These are phyloP conservation scores for Rambutsinella grinnellia DNA, from an alignment of 2,888 invertebrate species.

Conservation along the genomic window DNA sequence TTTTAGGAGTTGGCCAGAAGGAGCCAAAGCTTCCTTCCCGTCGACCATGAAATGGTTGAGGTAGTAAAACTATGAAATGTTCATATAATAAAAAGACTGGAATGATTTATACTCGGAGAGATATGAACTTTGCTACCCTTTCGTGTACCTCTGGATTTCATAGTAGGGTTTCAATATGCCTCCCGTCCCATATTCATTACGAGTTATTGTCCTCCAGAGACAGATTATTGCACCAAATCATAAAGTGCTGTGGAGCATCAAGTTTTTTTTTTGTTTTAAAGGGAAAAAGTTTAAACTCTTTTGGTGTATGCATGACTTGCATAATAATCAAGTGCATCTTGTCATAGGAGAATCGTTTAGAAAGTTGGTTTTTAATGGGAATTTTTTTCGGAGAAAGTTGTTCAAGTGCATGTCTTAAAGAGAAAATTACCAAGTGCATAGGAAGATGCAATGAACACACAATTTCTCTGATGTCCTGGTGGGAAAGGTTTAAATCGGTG, in stretches of 20 bases:
- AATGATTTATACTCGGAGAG: conserved; percentile 65
- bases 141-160: conserved; percentile 23
- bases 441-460: conserved; percentile 22
- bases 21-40: too few species aligned
- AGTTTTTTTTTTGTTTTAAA: conserved; percentile 21
- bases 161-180: conserved; percentile 64
- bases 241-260: conserved; percentile 61
- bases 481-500: too few species aligned
- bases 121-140: conserved; percentile 65
- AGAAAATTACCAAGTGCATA: conserved; percentile 25
- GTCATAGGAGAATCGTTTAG: not conserved
- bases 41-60: not conserved
- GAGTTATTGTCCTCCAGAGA: conserved; percentile 66
- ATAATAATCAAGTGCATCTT: not conserved
- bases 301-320: conserved; percentile 19
- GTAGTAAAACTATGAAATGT: conserved; percentile 8
- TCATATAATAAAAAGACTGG: conserved; percentile 39
- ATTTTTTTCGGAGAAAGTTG: conserved; percentile 9
- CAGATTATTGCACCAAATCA: conserved; percentile 67
- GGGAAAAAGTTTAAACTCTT: conserved; percentile 36
- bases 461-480: conserved; percentile 15
- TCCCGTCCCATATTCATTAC: conserved; percentile 67
- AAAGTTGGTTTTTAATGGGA: not conserved
- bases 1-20: conserved; percentile 2
- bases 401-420: conserved; percentile 24